phyloP scores from a whole-genome alignment of 2,113 vertebrate genomes.

The Motacilla alba region DNA sequence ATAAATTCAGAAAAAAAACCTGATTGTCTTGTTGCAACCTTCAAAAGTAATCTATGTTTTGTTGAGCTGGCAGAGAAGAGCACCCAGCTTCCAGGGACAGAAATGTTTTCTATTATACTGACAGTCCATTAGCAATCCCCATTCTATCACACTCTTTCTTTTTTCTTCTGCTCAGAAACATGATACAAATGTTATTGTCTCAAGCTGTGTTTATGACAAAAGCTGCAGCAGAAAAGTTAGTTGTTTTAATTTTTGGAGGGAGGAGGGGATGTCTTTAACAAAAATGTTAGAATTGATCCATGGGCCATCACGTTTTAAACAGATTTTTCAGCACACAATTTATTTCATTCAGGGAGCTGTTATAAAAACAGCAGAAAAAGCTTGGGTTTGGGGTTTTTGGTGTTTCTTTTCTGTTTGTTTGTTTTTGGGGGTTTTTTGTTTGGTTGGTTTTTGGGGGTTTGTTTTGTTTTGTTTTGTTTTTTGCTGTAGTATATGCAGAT shows the following conservation, averaged over 20 bases:
- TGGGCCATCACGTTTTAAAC: not conserved
- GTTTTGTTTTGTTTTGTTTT: not conserved
- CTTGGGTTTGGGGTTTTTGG: not conserved
- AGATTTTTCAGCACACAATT: not conserved
- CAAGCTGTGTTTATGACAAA: not conserved
- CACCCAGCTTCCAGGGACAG: not conserved
- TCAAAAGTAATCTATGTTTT: not conserved
- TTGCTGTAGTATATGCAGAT: not conserved
- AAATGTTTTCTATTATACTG: not conserved
- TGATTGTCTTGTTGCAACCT: not conserved
- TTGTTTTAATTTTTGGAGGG: not conserved
- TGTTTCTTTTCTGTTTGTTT: not conserved
- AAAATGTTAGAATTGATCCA: not conserved
- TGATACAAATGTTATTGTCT: not conserved
- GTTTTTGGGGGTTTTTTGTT: not conserved
- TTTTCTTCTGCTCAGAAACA: not conserved
- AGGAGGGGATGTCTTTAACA: not conserved
- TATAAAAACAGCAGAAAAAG: not conserved
- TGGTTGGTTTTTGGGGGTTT: too few relatives aligned
- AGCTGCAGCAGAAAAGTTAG: not conserved
- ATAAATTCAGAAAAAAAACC: not conserved
- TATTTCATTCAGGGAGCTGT: not conserved
- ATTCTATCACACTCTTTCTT: not conserved
- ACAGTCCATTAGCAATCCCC: not conserved
- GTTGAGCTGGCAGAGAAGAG: not conserved